Percentiles rank a stretch among this genome's conserved stretches.
Conservation (phyloP, 2,888 invertebrate species). For the Seira sanloemensis region DNA sequence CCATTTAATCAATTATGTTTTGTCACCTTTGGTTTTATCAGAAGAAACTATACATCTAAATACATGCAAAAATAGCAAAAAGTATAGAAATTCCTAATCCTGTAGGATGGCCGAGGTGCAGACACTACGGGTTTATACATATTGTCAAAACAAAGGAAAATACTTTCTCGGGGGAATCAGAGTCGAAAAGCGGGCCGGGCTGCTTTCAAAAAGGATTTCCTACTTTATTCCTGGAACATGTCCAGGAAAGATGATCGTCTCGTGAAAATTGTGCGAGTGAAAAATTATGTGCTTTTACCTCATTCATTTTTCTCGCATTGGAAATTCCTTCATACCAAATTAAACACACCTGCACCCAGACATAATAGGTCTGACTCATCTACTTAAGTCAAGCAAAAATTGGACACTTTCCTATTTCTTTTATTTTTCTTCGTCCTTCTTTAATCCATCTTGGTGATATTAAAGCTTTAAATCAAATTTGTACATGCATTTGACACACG, state of each 20-base stretch:
- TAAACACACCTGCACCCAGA: background rate
- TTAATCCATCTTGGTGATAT: too few species aligned
- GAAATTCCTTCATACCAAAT: too few species aligned
- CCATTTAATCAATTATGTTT: too few species aligned
- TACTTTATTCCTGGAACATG: constrained; percentile 53
- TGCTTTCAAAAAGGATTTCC: constrained; percentile 36
- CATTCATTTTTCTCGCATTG: too few species aligned
- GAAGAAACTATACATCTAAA: background rate
- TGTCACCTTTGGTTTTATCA: too few species aligned
- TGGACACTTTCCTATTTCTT: too few species aligned
- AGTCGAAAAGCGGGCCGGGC: constrained; percentile 49
- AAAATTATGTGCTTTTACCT: background rate
- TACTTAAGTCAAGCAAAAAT: background rate
- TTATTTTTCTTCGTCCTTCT: too few species aligned
- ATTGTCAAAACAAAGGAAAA: background rate
- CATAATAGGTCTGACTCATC: background rate
- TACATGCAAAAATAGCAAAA: background rate
- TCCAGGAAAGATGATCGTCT: constrained; percentile 49
- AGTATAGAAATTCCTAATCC: background rate
- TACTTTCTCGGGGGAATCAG: constrained; percentile 63
- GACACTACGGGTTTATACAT: background rate
- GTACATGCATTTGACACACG: background rate
- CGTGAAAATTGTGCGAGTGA: constrained; percentile 24
- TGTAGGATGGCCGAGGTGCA: background rate
- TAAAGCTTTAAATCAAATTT: background rate